Conservation (phyloP, 2,113 vertebrate genomes). For the Henicopernis longicauda region DNA sequence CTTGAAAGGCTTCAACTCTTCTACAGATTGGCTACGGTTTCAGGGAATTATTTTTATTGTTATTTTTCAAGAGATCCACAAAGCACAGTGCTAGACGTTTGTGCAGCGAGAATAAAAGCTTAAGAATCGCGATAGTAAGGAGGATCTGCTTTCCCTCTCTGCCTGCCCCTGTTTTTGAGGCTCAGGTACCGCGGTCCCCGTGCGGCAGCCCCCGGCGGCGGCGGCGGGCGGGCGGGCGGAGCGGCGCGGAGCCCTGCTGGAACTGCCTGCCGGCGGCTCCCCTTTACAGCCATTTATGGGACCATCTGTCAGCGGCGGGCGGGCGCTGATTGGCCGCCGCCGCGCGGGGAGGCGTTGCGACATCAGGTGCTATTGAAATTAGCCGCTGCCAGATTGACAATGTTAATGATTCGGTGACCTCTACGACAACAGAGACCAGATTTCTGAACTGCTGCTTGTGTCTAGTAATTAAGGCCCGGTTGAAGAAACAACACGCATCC, state of each 20-base stretch:
- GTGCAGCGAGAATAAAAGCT: conserved; percentile 48
- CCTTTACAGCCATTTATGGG: conserved; percentile 83
- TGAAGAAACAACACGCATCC: conserved; percentile 76
- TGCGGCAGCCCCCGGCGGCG: not conserved
- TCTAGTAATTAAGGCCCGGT: conserved; percentile 80
- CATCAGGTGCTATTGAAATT: conserved; percentile 87
- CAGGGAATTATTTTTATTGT: conserved; percentile 66
- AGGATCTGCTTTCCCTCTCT: too few species aligned
- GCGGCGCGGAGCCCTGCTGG: conserved; percentile 65
- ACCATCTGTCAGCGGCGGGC: conserved; percentile 80
- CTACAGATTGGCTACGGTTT: conserved; percentile 76
- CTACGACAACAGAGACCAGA: conserved; percentile 80
- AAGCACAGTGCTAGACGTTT: conserved; percentile 67
- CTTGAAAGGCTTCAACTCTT: conserved; percentile 78
- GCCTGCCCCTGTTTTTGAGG: too few species aligned
- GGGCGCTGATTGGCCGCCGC: conserved; percentile 84
- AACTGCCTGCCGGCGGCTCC: conserved; percentile 76
- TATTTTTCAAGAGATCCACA: conserved; percentile 67
- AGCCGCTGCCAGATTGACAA: conserved; percentile 82
- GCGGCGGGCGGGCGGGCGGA: not conserved
- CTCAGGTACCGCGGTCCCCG: not conserved
- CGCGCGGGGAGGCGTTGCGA: conserved; percentile 76
- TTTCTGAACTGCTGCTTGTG: conserved; percentile 83
- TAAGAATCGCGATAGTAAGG: too few species aligned
- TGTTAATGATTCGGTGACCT: conserved; percentile 85